Base-by-base conservation (phyloP, 1,140 invertebrate genomes). In the Aphis craccivora region DNA sequence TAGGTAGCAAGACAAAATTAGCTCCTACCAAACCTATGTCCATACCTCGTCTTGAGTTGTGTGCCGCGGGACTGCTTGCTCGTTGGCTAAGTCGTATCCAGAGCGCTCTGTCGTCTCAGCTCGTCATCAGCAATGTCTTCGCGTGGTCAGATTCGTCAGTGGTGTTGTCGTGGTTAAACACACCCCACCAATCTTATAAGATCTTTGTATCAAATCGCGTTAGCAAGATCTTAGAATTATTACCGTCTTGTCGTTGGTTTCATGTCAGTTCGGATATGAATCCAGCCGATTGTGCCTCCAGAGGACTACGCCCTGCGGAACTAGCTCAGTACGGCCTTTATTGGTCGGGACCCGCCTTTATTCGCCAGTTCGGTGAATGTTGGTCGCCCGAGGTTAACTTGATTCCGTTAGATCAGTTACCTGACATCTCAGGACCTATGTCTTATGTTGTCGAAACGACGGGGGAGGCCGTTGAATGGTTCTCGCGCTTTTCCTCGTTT, bases 31-130 rank as follows among this genome's bases (percentile, higher is more conserved):
- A 95, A 94, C 93, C 93, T 25, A 90, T 95, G 30, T 93, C 95
- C 18, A 94, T 95, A 93, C 95, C 95, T 14, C 30, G 95, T 48
- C 90, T 95, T 30, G 96, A 96, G 94, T 94, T 96, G 0, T 95
- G 94, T 51, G 95, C 94, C 2, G 88, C 37, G 2, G 83, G 35
- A 20, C 25, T 84, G 11, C 83, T 48, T 14, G 95, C 95, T 1
- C 81, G 95, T 37, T n/a, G 95, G n/a, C 93, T 95, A 1, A 94
- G 94, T 53, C 45, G 94, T 20, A 53, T 94, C 22, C 22, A 35
- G 2, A 43, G 1, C 7, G 20, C 23, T 94, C 25, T 88, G 23
- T 53, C 23, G 40, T 37, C 23, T 60, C 92, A 35, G 25, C 23
- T 37, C n/a, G 5, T 7, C n/a, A 83, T 89, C 25, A 4, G 22